Base-by-base conservation (phyloP, 2,113 vertebrate species). In the Eulemur rufifrons region DNA sequence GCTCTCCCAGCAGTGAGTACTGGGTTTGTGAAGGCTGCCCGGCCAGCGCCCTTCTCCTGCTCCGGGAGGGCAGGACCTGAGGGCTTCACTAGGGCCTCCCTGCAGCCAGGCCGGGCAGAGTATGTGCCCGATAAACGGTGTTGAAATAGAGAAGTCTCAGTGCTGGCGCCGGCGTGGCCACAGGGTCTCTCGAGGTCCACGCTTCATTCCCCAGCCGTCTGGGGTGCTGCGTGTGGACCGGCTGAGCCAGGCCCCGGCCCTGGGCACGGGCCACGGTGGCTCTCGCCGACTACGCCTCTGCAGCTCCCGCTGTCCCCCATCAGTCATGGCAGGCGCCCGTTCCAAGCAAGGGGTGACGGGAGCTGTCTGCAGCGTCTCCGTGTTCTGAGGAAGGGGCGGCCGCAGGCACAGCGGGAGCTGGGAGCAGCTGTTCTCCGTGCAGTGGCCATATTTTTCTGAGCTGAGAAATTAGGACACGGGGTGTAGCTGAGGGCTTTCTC, bases 41-140 rank as follows among this genome's bases (percentile, higher is more conserved):
- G n/a, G 23, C 27, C 17, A 25, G 45, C 3, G 2, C 25, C 80
- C 61, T 59, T 8, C 17, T 3, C 37, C 42, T 1, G 32, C 56
- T 64, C 0, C 20, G 8, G 78, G 61, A 52, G 50, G 59, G 21
- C 11, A 7, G 90, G n/a, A 21, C 80, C 45, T 17, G 21, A 18
- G 42, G 42, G 3, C 23, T 32, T 11, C n/a, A 5, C 64, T 1
- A 0, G 39, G 63, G 9, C 50, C 8, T 18, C 45, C 20, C 61
- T 2, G 1, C 2, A 8, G 0, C 27, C 0, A 3, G 12, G 13
- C 32, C 4, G 4, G 2, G 39, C 29, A 17, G 0, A 10, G 59
- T 2, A 7, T 23, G 0, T 32, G 5, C 59, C 23, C 4, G 0
- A 18, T 25, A 11, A 39, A 45, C 1, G 12, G 0, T 42, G 39